Evolutionary conservation across 2,888 invertebrate genomes (phyloP).

Genomic region (Cantharis lateralis): DNA sequence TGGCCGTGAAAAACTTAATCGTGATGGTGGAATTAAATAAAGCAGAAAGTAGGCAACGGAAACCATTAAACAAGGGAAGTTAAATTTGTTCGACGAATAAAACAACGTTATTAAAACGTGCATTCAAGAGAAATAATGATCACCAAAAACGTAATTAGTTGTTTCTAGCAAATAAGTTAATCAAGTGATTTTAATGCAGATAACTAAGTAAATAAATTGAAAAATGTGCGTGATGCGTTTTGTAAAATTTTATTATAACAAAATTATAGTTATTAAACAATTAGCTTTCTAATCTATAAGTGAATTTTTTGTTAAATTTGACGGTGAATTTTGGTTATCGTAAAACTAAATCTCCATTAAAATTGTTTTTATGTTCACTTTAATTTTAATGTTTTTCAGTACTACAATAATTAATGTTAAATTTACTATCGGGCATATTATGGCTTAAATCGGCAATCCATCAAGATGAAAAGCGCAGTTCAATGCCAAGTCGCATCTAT

Average conservation of each 20-base stretch:
- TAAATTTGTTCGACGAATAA: constrained; percentile 36
- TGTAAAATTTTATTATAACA: not conserved
- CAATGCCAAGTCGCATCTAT: too few relatives aligned
- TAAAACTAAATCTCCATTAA: not conserved
- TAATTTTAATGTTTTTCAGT: not conserved
- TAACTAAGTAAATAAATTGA: not conserved
- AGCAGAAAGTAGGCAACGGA: constrained; percentile 35
- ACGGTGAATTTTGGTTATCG: not conserved
- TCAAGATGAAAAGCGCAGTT: too few relatives aligned
- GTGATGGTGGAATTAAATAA: constrained; percentile 2
- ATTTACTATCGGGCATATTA: not conserved
- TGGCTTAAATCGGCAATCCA: too few relatives aligned
- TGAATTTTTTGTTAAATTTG: not conserved
- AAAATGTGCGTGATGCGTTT: not conserved
- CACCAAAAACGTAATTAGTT: not conserved
- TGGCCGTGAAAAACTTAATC: constrained; percentile 5
- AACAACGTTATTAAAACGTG: constrained; percentile 32
- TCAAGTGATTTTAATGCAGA: not conserved
- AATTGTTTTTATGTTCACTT: not conserved
- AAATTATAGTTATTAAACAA: not conserved
- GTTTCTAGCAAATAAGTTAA: not conserved
- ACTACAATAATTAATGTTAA: not conserved
- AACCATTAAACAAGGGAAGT: constrained; percentile 37
- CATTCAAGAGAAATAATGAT: constrained; percentile 8
- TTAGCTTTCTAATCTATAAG: not conserved